Evolutionary conservation across 1,140 invertebrate genomes (phyloP), one percentile per base, ranked within the genome.

Genomic region (Maconellicoccus hirsutus): DNA sequence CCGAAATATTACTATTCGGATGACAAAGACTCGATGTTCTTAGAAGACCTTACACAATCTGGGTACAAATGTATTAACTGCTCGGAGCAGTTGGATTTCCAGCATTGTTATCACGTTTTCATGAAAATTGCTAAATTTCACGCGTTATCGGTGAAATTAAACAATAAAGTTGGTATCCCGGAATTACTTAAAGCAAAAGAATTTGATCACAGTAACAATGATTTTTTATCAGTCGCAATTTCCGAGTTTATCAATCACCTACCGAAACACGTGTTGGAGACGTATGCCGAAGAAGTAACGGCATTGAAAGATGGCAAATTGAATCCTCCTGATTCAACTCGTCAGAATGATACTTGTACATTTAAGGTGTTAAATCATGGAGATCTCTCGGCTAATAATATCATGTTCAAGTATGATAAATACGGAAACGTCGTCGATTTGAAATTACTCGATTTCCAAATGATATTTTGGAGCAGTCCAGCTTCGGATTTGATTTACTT

Each of bases 311-410:
- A 33, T 6, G 12, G 29, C 12, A 33, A 6, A 3, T 12, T 12
- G 29, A 33, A 6, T 33, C 3, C 12, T 33, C 3, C 29, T 33
- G 3, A 33, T 12, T 33, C 12, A 12, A 33, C 12, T 12, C 29
- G 29, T n/a, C n/a, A n/a, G n/a, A n/a, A n/a, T n/a, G n/a, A 38
- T 22, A 83, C 85, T 0, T 77, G 88, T 21, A 85, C 6, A 3
- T 16, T 52, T 16, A 52, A 14, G 6, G 10, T 14, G 4, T 3
- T 16, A 19, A 14, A 52, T 52, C 42, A 52, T 16, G 42, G 42
- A 2, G 42, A 52, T 19, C n/a, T 52, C 2, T 52, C 12, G 6
- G n/a, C 16, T 16, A 52, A 52, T 52, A 52, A 52, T 16, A 52
- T 52, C 16, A 16, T 52, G n/a, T 52, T 52, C 42, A 52, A 52